A percentile compares a stretch with the other conserved stretches of the same genome.
These are phyloP conservation scores for Aricia agestis DNA, from an alignment of 1,140 invertebrate species.

Conservation along the genomic window DNA sequence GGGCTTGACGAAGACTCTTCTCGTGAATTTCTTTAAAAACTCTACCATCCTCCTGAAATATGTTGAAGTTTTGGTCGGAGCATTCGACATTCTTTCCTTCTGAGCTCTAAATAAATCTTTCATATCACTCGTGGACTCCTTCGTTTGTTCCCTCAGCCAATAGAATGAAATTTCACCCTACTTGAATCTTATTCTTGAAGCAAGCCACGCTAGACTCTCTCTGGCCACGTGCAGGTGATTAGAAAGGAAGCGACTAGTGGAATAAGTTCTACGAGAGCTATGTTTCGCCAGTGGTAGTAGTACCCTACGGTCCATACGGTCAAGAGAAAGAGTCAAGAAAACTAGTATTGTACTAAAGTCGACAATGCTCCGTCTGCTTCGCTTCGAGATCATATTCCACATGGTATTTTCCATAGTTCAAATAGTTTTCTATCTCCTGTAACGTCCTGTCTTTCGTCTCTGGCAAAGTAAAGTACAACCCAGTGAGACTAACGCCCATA, in stretches of 20 bases:
- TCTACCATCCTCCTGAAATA: constrained; percentile 23
- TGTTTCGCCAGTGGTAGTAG: constrained; percentile 46
- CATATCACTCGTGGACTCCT: constrained; percentile 40
- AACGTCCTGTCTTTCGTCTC: constrained; percentile 57
- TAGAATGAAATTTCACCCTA: constrained; percentile 44
- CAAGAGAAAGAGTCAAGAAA: too few species aligned
- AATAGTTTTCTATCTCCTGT: constrained; percentile 56
- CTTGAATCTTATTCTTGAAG: constrained; percentile 41
- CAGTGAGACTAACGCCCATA: constrained; percentile 34
- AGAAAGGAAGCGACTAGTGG: constrained; percentile 37
- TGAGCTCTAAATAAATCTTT: constrained; percentile 45
- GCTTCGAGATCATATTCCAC: constrained; percentile 32
- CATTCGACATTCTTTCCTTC: constrained; percentile 31
- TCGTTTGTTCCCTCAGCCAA: constrained; percentile 45
- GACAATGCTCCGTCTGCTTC: constrained; percentile 34
- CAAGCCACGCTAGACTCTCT: constrained; percentile 57
- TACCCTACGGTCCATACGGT: too few species aligned
- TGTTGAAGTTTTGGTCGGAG: background rate
- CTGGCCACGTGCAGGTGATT: constrained; percentile 51
- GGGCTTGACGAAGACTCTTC: constrained; percentile 51
- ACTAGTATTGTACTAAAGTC: too few species aligned
- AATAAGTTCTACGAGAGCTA: constrained; percentile 42
- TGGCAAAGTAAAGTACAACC: constrained; percentile 46
- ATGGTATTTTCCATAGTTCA: constrained; percentile 43
- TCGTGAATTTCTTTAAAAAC: constrained; percentile 49